Percentiles rank a stretch among this genome's conserved stretches.
These are phyloP conservation scores for Rutpela maculata DNA, from an alignment of 2,888 invertebrate species.

Conservation along the genomic window DNA sequence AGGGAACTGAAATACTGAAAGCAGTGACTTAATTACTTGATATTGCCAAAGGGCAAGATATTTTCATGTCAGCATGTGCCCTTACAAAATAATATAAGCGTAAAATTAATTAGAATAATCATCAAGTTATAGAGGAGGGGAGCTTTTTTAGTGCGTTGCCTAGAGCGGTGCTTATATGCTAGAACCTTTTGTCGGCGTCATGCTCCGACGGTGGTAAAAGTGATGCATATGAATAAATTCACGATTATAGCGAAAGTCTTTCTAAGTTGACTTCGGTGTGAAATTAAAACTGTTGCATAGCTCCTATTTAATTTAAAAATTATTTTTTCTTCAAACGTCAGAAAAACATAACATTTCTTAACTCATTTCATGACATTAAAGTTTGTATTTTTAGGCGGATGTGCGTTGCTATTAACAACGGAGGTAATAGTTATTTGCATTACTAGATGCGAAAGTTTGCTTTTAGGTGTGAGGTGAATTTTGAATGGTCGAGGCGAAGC, in stretches of 20 bases:
- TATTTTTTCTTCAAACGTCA: too few species aligned
- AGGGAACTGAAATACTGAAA: not conserved
- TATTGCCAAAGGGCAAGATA: not conserved
- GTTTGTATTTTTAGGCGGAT: too few species aligned
- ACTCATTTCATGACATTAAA: too few species aligned
- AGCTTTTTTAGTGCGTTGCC: not conserved
- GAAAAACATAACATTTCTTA: too few species aligned
- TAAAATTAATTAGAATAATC: conserved; percentile 2
- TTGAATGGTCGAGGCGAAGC: too few species aligned
- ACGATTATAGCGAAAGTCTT: too few species aligned
- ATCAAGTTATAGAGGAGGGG: not conserved
- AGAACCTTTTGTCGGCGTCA: not conserved
- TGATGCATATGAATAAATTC: not conserved
- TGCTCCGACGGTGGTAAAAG: not conserved
- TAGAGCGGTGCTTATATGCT: not conserved
- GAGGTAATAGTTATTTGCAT: too few species aligned
- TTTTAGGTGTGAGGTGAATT: too few species aligned
- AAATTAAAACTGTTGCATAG: not conserved
- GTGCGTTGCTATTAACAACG: too few species aligned
- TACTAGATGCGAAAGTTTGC: too few species aligned
- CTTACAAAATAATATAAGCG: not conserved
- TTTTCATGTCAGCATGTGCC: not conserved
- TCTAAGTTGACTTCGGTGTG: not conserved
- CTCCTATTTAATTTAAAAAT: too few species aligned
- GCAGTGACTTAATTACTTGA: not conserved